Base-by-base conservation (phyloP, 1,140 invertebrate genomes). In the Eubasilissa regina region DNA sequence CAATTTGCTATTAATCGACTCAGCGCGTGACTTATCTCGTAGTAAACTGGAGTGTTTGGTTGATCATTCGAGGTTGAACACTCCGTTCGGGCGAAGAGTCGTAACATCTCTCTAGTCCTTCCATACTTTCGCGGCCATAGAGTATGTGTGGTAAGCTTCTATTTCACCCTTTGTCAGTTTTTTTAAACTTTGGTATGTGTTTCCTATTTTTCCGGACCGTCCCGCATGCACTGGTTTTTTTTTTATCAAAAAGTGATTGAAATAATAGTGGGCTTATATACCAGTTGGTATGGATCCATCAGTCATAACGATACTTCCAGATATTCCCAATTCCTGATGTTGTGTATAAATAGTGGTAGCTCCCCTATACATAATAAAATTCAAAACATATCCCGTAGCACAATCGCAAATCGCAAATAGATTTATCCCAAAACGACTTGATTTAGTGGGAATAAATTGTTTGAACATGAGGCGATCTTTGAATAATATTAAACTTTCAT, bases 331-430 rank as follows among this genome's bases (percentile, higher is more conserved):
- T 21, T 83, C 53, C 53, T 51, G 45, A 80, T 79, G 56, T 53
- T 55, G 56, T n/a, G n/a, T n/a, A n/a, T 74, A 68, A 60, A 58
- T 78, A 19, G 79, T 84, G 11, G 70, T 66, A 72, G 79, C 78
- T 15, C 85, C 83, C 9, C 79, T 84, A 77, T 86, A 88, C 13
- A 87, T 79, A 62, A 86, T 84, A 55, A 85, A 84, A 44, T 85
- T 83, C 21, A 87, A 68, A n/a, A 87, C 81, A 80, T 83, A 84
- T 17, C 84, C 84, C 13, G 84, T 87, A 75, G 85, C 79, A 80
- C 81, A 84, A 73, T 80, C 80, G 77, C 73, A 78, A 81, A 85
- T 74, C 35, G 81, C 77, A 66, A 82, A 85, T 53, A 84, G 76
- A 82, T 85, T 85, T 9, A 84, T 80, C 21, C 81, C 84, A 70